Base-by-base conservation (phyloP, 2,113 vertebrate species). In the Pygoscelis adeliae region DNA sequence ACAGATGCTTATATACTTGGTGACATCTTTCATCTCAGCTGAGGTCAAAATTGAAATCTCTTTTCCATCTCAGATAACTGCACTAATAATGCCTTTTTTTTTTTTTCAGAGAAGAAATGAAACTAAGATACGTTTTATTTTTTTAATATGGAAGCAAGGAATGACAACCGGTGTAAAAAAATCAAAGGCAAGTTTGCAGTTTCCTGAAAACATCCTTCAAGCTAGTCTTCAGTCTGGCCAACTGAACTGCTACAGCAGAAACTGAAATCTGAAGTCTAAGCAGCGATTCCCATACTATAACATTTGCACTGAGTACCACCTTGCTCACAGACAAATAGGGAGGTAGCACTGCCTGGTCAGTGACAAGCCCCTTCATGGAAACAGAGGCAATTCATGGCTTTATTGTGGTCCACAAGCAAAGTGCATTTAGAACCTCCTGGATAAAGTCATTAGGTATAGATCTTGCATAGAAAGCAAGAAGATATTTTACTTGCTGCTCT, bases 321-420 rank as follows among this genome's bases (percentile, higher is more conserved):
- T 53, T 71, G 25, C 19, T 67, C 52, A 53, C 18, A 83, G 30
- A 4, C 49, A 83, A 34, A 27, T 2, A n/a, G 23, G 23, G 56
- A 71, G 9, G 21, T 22, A 84, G 63, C 6, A 34, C n/a, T 49
- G 27, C 34, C 61, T 55, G 26, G 29, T 17, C 46, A 34, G 12
- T 50, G 29, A 65, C 53, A 65, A 8, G 5, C 10, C 3, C 30
- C 9, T 66, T 76, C 56, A 80, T 1, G 11, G 42, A 61, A 91
- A 86, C 5, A 42, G 30, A 59, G 38, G 34, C 3, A 21, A 71
- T 15, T 66, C 11, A 49, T 26, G 23, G 47, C 52, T 71, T 80
- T 66, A 76, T 6, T n/a, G 23, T 16, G 20, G 5, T 66, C 46
- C 25, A 50, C 0, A 0, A 62, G 12, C 4, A 65, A 65, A 42